Evolutionary conservation across 1,140 invertebrate genomes (phyloP).

Genomic region (Delia radicum): DNA sequence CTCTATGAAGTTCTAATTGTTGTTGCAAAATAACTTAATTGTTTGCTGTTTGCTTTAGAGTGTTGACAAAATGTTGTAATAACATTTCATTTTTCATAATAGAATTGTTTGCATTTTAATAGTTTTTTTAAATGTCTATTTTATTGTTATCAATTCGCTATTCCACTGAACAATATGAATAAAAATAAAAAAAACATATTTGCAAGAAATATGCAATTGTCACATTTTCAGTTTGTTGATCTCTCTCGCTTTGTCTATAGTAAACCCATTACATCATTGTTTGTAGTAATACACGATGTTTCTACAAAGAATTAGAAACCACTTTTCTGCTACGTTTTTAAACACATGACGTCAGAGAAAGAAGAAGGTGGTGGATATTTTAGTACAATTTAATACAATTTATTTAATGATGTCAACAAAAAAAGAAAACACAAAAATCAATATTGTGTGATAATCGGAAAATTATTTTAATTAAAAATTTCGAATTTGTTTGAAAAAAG

Average conservation of each 20-base stretch:
- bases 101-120: background rate
- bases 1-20: no score
- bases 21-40: no score
- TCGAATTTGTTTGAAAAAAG: no score
- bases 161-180: background rate
- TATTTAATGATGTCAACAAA: background rate
- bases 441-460: background rate
- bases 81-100: background rate
- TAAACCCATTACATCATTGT: background rate
- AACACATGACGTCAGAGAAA: background rate
- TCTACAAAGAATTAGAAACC: no score
- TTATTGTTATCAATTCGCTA: background rate
- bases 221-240: slow-evolving; percentile 5
- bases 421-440: background rate
- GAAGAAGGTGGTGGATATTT: background rate
- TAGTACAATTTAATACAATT: background rate
- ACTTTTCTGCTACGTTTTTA: no score
- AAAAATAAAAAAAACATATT: background rate
- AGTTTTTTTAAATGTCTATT: background rate
- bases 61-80: no score
- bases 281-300: no score
- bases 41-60: no score
- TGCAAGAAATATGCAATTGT: background rate
- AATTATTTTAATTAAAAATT: no score
- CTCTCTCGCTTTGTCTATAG: no score